These are phyloP conservation scores for Apodemia mormo DNA, from an alignment of 2,888 invertebrate species.

Conservation along the genomic window DNA sequence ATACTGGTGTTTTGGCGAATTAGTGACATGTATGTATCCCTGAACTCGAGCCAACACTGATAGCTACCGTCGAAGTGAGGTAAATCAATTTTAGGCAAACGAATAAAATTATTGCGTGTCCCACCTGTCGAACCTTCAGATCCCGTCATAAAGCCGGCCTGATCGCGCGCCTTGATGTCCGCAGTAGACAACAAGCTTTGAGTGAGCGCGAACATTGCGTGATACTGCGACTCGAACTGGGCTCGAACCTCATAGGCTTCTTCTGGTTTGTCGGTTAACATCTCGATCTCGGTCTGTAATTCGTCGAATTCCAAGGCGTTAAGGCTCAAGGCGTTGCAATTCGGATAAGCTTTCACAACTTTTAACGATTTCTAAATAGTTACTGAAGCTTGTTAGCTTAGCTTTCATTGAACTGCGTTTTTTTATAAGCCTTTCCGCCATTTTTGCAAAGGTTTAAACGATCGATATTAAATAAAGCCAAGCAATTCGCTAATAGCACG, in stretches of 20 bases:
- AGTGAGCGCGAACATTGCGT: too few species aligned
- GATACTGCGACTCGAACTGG: too few species aligned
- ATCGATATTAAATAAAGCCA: too few species aligned
- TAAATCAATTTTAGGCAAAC: too few species aligned
- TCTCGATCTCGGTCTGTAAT: too few species aligned
- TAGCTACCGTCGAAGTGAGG: background rate
- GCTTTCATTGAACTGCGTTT: constrained; percentile 5
- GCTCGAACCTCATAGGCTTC: background rate
- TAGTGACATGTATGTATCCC: background rate
- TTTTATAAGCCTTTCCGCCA: background rate
- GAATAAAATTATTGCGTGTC: too few species aligned
- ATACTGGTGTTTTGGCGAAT: background rate
- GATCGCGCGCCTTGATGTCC: too few species aligned
- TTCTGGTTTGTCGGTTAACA: too few species aligned
- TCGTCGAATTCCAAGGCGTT: background rate
- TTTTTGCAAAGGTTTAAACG: background rate
- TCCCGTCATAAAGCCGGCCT: background rate
- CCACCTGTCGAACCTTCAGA: background rate
- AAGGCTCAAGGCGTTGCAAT: constrained; percentile 1
- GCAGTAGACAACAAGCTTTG: too few species aligned
- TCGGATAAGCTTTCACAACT: background rate
- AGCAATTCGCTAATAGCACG: too few species aligned
- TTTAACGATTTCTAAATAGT: too few species aligned
- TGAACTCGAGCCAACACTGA: background rate
- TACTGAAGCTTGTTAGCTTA: background rate